Evolutionary conservation across 2,113 vertebrate species (phyloP), one percentile per base, ranked within the genome.

Genomic region (Cephalopterus ornatus): DNA sequence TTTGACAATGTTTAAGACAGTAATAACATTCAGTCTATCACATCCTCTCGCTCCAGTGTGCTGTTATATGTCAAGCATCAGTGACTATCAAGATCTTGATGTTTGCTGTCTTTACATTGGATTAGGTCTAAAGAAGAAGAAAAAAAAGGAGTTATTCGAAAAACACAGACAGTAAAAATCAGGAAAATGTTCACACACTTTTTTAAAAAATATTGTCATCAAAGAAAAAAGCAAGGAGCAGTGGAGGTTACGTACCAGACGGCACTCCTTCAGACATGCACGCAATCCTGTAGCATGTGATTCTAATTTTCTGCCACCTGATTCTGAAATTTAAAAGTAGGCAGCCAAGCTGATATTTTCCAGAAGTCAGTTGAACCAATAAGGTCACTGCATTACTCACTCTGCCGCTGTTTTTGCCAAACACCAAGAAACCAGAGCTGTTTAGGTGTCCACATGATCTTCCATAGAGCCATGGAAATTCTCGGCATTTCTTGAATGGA

Each of bases 51-150:
- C 32, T 81, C 59, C 2, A 2, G 14, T 9, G 5, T 72, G 46
- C 49, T 84, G 13, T 42, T 53, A 9, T 7, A 26, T 4, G 13
- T 32, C 50, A 58, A 78, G 17, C 33, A 35, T 9, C 11, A 53
- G 26, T 2, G 2, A 32, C 20, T 76, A 18, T 19, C 1, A 2
- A 63, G 18, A 63, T 72, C 53, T 65, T 0, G 0, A 8, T 71
- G 37, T 41, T 53, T 46, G 22, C 33, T 42, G 8, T 47, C 28
- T 73, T 88, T 85, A 8, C 17, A 42, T 3, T 52, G 24, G 12
- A 63, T 33, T 39, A 62, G 32, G 24, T 28, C 27, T 33, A 47
- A 47, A 47, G n/a, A 17, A 68, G 30, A 15, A 22, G 58, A 63
- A 12, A n/a, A 59, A 72, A 59, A 47, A 1, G 4, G 30, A 86